Base-by-base conservation (phyloP, 1,140 invertebrate genomes). In the Mylabris phalerata region DNA sequence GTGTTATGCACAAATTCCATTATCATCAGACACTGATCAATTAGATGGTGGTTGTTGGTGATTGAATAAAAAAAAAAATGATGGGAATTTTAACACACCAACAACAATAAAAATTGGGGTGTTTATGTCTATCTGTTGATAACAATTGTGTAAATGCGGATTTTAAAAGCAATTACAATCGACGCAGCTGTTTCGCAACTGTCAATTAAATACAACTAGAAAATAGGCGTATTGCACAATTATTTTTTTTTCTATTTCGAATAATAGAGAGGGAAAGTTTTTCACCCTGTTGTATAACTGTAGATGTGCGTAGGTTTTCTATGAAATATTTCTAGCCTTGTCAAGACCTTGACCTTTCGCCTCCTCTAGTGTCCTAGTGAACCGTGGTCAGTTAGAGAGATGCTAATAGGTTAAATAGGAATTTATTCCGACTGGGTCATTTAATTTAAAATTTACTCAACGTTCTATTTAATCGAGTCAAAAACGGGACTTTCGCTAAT, bases 391-490 rank as follows among this genome's bases (percentile, higher is more conserved):
- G 50, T 57, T 58, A 57, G 62, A 32, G 32, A 65, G 63, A 65
- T 65, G 57, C 63, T 65, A 65, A 65, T 66, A 59, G 64, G 64
- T 66, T 63, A 63, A 66, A 63, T 59, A 32, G 54, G 60, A 63
- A 66, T 61, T 63, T 64, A 66, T 64, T 61, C 32, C 58, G 59
- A 63, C 61, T 62, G 59, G 59, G 62, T 61, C 64, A 61, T 66
- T 64, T 32, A 32, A 66, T 64, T 66, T 64, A 32, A 66, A 61
- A 64, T 64, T 61, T 51, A 58, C 55, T 47, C 58, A 48, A 46
- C 51, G 56, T 51, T 50, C 47, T 59, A 45, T 58, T 62, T 59
- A 58, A 62, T 62, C 39, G 51, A 54, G 39, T 45, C 32, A 32
- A 27, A 52, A 54, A 54, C 51, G 51, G 51, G 51, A 54, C 51